These are phyloP conservation scores for Galeopsomyia nigrocyanea DNA, from an alignment of 2,888 invertebrate species.

Conservation along the genomic window DNA sequence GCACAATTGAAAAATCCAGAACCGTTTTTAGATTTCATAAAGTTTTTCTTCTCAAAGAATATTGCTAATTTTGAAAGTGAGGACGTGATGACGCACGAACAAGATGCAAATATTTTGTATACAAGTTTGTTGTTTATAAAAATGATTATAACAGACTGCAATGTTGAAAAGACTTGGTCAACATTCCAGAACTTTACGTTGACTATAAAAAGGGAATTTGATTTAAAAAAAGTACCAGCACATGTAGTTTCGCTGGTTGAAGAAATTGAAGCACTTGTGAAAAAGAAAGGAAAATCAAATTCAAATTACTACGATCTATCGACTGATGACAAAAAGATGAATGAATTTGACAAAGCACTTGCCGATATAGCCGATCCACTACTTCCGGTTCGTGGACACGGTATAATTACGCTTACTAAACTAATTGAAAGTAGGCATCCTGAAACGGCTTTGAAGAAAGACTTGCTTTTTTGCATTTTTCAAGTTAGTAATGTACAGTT, in stretches of 20 bases:
- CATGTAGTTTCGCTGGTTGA: conserved; percentile 56
- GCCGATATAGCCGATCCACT: conserved; percentile 78
- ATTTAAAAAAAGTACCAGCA: conserved; percentile 49
- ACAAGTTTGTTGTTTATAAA: conserved; percentile 66
- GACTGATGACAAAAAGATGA: conserved; percentile 55
- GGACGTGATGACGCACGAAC: conserved; percentile 44
- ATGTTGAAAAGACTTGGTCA: conserved; percentile 55
- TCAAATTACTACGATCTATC: conserved; percentile 58
- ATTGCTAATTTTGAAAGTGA: conserved; percentile 25
- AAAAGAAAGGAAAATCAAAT: conserved; percentile 55
- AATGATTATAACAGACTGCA: conserved; percentile 60
- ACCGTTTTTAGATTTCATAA: conserved; percentile 63
- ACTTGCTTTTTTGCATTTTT: conserved; percentile 79
- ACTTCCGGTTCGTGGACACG: conserved; percentile 87
- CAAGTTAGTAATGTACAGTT: conserved; percentile 71
- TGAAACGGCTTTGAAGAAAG: conserved; percentile 76
- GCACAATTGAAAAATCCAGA: conserved; percentile 62
- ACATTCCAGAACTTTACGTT: conserved; percentile 61
- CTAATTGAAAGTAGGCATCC: conserved; percentile 78
- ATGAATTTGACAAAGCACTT: conserved; percentile 75
- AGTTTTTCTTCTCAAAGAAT: conserved; percentile 60
- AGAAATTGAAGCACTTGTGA: conserved; percentile 62
- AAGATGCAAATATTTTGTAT: conserved; percentile 60
- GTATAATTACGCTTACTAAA: conserved; percentile 79
- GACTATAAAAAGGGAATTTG: conserved; percentile 52